Conservation (phyloP, 2,113 vertebrate genomes). For the Heptranchias perlo region DNA sequence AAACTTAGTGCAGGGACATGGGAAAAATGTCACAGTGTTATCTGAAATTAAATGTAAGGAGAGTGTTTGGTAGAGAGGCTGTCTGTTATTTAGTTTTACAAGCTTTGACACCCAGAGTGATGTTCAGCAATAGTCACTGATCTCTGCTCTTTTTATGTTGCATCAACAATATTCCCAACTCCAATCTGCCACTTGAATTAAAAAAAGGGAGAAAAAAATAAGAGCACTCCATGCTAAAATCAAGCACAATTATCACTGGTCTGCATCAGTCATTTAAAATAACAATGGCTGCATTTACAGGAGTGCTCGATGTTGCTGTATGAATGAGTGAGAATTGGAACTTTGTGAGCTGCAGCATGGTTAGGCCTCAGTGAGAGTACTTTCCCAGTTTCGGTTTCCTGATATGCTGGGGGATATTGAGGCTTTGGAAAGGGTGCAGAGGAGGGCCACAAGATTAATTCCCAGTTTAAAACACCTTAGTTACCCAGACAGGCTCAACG, state of each 20-base stretch:
- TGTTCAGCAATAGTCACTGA: background rate
- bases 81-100: background rate
- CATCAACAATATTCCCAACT: conserved; percentile 32
- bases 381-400: background rate
- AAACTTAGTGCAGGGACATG: background rate
- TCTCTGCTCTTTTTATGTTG: conserved; percentile 17
- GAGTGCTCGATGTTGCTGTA: background rate
- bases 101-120: conserved; percentile 1
- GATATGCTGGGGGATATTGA: background rate
- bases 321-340: background rate
- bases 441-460: background rate
- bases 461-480: background rate
- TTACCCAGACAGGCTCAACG: background rate
- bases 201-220: background rate
- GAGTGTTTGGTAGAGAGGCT: background rate
- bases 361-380: background rate
- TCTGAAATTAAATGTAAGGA: conserved; percentile 25
- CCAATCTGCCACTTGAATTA: conserved; percentile 8
- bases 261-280: conserved; percentile 25
- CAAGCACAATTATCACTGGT: background rate
- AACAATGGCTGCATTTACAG: background rate
- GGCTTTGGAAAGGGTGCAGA: background rate
- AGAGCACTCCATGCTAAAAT: background rate
- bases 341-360: background rate
- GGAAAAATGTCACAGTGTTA: conserved; percentile 2